Evolutionary conservation across 2,797 vertebrate species (phyloP).

Genomic region (Lutjanus campechanus): DNA sequence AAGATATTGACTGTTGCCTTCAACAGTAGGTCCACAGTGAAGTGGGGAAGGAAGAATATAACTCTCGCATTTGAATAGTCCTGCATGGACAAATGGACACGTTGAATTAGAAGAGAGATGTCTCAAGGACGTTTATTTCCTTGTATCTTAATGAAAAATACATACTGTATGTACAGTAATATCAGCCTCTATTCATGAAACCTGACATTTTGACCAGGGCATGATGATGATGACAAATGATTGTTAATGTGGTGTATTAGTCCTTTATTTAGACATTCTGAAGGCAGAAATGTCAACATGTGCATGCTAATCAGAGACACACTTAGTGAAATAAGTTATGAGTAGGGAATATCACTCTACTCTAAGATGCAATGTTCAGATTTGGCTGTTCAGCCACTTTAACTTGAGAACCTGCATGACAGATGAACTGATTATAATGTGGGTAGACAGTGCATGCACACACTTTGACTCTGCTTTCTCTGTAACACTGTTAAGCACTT

Average conservation of each 20-base stretch:
- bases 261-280: not conserved
- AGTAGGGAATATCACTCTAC: not conserved
- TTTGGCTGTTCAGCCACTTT: conserved; percentile 29
- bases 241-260: not conserved
- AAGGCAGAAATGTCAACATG: not conserved
- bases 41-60: conserved; percentile 55
- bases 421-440: conserved; percentile 20
- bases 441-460: not conserved
- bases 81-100: conserved; percentile 52
- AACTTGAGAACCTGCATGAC: conserved; percentile 23
- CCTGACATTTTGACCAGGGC: conserved; percentile 1
- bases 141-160: conserved; percentile 34
- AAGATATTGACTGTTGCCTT: conserved; percentile 61
- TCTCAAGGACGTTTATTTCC: conserved; percentile 61
- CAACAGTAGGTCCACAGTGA: conserved; percentile 38
- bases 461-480: not conserved
- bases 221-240: conserved; percentile 1
- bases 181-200: conserved; percentile 21
- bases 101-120: conserved; percentile 40
- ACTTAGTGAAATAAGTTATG: not conserved
- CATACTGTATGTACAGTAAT: conserved; percentile 23
- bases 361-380: not conserved
- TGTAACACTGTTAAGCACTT: not conserved
- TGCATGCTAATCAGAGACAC: conserved; percentile 1
- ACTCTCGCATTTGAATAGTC: conserved; percentile 55